Evolutionary conservation across 1,140 invertebrate genomes (phyloP), one percentile per base, ranked within the genome.

Genomic region (Bombus vancouverensis): DNA sequence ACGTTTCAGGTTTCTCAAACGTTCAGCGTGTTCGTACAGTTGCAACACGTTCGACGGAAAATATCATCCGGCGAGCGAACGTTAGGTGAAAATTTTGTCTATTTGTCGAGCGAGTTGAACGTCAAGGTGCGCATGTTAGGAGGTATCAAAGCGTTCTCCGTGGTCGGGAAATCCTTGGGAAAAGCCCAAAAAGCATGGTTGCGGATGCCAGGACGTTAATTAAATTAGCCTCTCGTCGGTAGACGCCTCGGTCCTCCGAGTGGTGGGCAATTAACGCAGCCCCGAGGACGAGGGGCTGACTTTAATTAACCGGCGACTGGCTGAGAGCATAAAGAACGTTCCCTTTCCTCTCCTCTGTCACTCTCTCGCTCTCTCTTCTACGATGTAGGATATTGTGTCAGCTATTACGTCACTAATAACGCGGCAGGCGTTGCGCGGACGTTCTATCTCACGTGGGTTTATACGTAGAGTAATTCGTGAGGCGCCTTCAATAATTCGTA

Each of bases 241-340:
- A 70, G 62, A 66, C 66, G 72, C 65, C 32, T 76, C 62, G 73
- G 79, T 59, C 32, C 77, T 62, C 65, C n/a, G 82, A 70, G 77
- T 85, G 86, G 83, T 57, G 77, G 37, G 86, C 86, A 85, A 87
- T 87, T 87, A 87, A 87, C 86, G 72, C 71, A 39, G 47, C n/a
- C 47, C 82, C 53, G 65, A 76, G 62, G 34, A 80, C 81, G 68
- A 83, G 85, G 75, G 86, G 71, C 82, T 73, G 68, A 85, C 75
- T 87, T 87, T 87, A 87, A 87, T 87, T 85, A 87, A 87, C 85
- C 81, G 68, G 53, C 39, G 85, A 44, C 65, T 47, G 74, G 57
- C 59, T 53, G 85, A 39, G 82, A 71, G 34, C 82, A 39, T 77
- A 84, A 68, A 71, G 86, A 85, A 87, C 70, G 39, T 25, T 47